Base-by-base conservation (phyloP, 2,888 invertebrate genomes). In the Piscicola geometra region DNA sequence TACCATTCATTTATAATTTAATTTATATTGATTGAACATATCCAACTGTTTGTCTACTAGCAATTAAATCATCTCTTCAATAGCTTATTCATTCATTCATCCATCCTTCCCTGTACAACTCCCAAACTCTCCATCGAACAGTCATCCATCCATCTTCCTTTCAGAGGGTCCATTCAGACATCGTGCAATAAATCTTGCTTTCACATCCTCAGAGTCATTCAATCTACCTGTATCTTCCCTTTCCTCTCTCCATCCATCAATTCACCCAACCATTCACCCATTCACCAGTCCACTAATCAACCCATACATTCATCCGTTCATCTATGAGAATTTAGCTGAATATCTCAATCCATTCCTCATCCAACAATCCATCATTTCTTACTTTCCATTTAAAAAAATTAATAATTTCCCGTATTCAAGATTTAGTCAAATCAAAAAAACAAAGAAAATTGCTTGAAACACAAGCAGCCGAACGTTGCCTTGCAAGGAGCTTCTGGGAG, bases 81-180 rank as follows among this genome's bases (percentile, higher is more conserved):
- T 36, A 12, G 41, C 15, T 69, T 30, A 64, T 64, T 64, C 30
- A n/a, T 64, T 21, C 64, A 64, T 33, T 69, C 36, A 36, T 33
- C 69, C 69, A 33, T 25, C 36, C 69, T 25, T 25, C 36, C 69
- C 2, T 69, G 9, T 69, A 33, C 69, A 69, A n/a, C 35, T 25
- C 32, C 35, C 69, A 33, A 18, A 9, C 32, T 35, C 15, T 69
- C 25, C 69, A 36, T 35, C 35, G 35, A 33, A 2, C 69, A 41
- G 9, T 41, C 33, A 69, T 69, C 36, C 69, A 69, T 69, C 69
- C 15, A 35, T 69, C 35, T 35, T 69, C 36, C 36, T 36, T 69
- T 15, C 69, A 69, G 32, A 36, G n/a, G 2, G 32, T 33, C 69
- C n/a, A 35, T 21, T 35, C 15, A 9, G 30, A 33, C 32, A 3